Percentiles rank a stretch among this genome's conserved stretches.
Conservation (phyloP, 2,888 invertebrate species). For the Athalia cordata region DNA sequence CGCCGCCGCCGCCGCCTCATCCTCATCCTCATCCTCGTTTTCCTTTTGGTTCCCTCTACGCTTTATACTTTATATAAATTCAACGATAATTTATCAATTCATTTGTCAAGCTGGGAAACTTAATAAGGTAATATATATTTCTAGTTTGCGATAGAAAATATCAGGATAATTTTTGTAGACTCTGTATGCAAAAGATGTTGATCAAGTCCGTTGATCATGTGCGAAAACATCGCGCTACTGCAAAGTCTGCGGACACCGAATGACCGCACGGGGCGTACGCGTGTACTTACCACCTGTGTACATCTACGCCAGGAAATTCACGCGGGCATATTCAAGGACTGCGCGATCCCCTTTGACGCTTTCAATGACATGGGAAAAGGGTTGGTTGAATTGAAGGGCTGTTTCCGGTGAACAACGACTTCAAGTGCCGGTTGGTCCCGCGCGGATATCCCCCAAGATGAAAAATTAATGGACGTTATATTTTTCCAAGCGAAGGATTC, state of each 20-base stretch:
- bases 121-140: no score
- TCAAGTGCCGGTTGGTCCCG: not conserved
- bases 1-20: constrained; percentile 19
- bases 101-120: no score
- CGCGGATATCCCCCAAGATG: not conserved
- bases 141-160: no score
- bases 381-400: constrained; percentile 14
- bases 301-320: constrained; percentile 30
- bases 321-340: constrained; percentile 29
- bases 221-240: constrained; percentile 19
- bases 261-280: constrained; percentile 11
- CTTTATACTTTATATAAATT: not conserved
- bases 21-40: not conserved
- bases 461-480: no score
- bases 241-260: constrained; percentile 36
- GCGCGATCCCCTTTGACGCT: constrained; percentile 9
- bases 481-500: no score
- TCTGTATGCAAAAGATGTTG: not conserved
- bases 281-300: constrained; percentile 25
- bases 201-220: not conserved
- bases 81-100: no score
- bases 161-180: not conserved
- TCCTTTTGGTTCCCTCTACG: no score
- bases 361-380: not conserved
- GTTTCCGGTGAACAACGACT: constrained; percentile 22